Evolutionary conservation across 2,888 invertebrate species (phyloP).

Genomic region (Synanthedon tipuliformis): DNA sequence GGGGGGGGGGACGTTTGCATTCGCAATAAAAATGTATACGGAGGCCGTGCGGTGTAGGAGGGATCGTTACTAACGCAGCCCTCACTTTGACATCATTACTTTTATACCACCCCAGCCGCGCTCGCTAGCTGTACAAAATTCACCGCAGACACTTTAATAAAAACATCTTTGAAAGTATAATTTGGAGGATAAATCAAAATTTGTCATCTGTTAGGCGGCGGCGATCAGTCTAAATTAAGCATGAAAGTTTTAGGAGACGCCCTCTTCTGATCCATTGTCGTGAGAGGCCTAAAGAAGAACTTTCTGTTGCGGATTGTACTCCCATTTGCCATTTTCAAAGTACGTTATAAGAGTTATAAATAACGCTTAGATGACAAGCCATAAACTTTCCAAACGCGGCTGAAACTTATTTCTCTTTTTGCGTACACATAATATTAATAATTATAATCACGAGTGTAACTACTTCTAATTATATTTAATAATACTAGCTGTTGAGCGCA

Average conservation of each 20-base stretch:
- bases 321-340: conserved; percentile 7
- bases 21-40: conserved; percentile 48
- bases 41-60: conserved; percentile 18
- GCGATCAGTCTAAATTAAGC: conserved; percentile 7
- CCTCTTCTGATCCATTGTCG: conserved; percentile 10
- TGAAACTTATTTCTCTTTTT: too few species aligned
- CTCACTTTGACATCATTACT: conserved; percentile 53
- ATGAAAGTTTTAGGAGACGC: conserved; percentile 5
- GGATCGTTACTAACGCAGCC: conserved; percentile 29
- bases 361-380: conserved; percentile 1
- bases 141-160: background rate
- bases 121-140: conserved; percentile 10
- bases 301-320: conserved; percentile 2
- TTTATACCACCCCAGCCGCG: conserved; percentile 38
- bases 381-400: background rate
- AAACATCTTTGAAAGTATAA: conserved; percentile 1
- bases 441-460: too few species aligned
- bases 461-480: too few species aligned
- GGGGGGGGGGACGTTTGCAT: conserved; percentile 23
- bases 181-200: conserved; percentile 9
- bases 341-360: conserved; percentile 8
- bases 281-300: conserved; percentile 5
- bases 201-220: conserved; percentile 8
- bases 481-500: too few species aligned
- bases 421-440: too few species aligned